Conservation (phyloP, 2,113 vertebrate genomes). For the Benitochromis conjunctus region DNA sequence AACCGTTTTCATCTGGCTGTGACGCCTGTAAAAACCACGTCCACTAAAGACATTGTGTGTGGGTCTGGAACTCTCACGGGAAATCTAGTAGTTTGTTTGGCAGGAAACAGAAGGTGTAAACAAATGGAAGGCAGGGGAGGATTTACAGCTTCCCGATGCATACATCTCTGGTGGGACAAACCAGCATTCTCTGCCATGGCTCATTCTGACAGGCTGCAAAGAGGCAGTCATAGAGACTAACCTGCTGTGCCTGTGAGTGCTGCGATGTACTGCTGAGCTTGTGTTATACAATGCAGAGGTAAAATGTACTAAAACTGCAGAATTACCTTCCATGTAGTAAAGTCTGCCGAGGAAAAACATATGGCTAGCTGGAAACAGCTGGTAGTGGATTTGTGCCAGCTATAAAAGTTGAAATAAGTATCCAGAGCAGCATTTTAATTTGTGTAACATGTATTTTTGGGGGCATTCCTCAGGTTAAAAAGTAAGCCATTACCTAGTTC, state of each 20-base stretch:
- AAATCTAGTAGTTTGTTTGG: slow-evolving; percentile 76
- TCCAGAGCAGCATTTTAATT: neutral
- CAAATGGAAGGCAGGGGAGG: slow-evolving; percentile 52
- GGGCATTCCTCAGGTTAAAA: neutral
- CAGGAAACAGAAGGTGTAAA: slow-evolving; percentile 70
- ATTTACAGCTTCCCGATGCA: slow-evolving; percentile 65
- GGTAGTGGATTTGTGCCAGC: slow-evolving; percentile 5
- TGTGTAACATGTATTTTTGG: neutral
- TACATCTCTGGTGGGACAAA: slow-evolving; percentile 61
- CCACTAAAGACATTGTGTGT: slow-evolving; percentile 25
- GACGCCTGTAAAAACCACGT: slow-evolving; percentile 56
- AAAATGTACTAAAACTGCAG: slow-evolving; percentile 38
- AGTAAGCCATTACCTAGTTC: neutral
- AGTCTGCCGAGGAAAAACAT: slow-evolving; percentile 10
- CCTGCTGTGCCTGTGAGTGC: slow-evolving; percentile 20
- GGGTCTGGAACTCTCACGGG: slow-evolving; percentile 54
- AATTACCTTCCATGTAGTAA: slow-evolving; percentile 14
- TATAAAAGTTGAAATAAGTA: slow-evolving; percentile 25
- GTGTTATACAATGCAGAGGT: slow-evolving; percentile 14
- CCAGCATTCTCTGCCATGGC: slow-evolving; percentile 54
- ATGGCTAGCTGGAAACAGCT: neutral
- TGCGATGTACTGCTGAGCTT: slow-evolving; percentile 7
- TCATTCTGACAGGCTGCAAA: slow-evolving; percentile 54
- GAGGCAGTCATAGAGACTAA: slow-evolving; percentile 33
- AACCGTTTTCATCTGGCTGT: slow-evolving; percentile 55